Evolutionary conservation across 2,113 vertebrate species (phyloP), one percentile per base, ranked within the genome.

Genomic region (Theristicus caerulescens): DNA sequence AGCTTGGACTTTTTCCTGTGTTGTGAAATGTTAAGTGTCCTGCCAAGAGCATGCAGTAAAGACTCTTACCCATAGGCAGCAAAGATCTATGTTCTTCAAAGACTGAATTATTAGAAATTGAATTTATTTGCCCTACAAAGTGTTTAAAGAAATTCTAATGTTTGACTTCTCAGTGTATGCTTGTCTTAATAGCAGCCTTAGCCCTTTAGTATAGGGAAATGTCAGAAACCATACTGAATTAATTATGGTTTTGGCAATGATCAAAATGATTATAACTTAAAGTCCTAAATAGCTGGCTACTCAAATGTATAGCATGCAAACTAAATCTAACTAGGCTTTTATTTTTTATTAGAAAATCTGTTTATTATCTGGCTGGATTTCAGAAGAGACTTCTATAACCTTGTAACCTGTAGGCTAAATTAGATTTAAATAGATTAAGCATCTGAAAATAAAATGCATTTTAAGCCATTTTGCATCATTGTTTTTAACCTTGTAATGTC

Each of bases 391-490:
- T 93, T 70, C 36, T 85, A 42, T 90, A 90, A 80, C 85, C 49
- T 87, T 79, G 61, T 94, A 95, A 90, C 57, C 38, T 55, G 46
- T 84, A 73, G 83, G 74, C 69, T 86, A 92, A 82, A 82, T 92
- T 93, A 46, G 52, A 94, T 93, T 95, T 85, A 59, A 88, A 72
- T 76, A 95, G 83, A 80, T 88, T 73, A 93, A 93, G 64, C 29
- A 55, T 71, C 59, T 73, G 74, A 92, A 84, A 92, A 88, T 64
- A 90, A 94, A 78, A 88, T 83, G n/a, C 40, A 25, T 90, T 94
- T 96, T 36, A 73, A 87, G 64, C 40, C 32, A 65, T 77, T 95
- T 83, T 93, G 46, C 66, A 57, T 92, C 27, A 46, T 73, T 70
- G 55, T 90, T 91, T 84, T 81, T 90, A 90, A 71, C 70, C 44